Conservation (phyloP, 2,888 invertebrate species). For the Dasysyrphus albostriatus region DNA sequence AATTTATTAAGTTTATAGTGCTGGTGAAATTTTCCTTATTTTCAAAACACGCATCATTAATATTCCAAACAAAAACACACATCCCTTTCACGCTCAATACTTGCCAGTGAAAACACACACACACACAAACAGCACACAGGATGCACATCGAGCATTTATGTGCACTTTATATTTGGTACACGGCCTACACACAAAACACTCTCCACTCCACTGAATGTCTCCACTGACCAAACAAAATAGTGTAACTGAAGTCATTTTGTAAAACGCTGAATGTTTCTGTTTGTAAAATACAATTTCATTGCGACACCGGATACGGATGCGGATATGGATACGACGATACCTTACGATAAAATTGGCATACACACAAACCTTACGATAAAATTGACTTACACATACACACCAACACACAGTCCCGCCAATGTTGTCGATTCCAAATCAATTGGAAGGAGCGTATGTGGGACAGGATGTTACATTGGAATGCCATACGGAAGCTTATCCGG, state of each 20-base stretch:
- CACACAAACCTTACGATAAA: neutral
- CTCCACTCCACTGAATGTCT: neutral
- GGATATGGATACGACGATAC: conserved; percentile 34
- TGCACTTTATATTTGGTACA: conserved; percentile 11
- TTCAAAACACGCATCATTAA: conserved; percentile 19
- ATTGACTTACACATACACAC: neutral
- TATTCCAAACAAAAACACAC: conserved; percentile 40
- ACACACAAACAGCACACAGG: neutral
- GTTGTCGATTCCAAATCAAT: conserved; percentile 96
- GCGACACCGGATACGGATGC: conserved; percentile 56
- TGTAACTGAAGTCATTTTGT: conserved; percentile 34
- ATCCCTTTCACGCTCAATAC: conserved; percentile 6
- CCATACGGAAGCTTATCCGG: conserved; percentile 95
- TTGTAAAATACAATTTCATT: conserved; percentile 73
- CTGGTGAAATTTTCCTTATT: conserved; percentile 6
- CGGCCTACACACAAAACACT: neutral
- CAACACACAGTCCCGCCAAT: conserved; percentile 92
- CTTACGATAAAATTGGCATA: neutral
- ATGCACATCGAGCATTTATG: neutral
- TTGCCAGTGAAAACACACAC: conserved; percentile 1
- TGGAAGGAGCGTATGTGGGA: conserved; percentile 94
- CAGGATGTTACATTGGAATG: conserved; percentile 95
- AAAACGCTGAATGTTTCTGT: conserved; percentile 62
- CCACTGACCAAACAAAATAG: conserved; percentile 3
- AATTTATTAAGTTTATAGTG: no score